Conservation (phyloP, 1,140 invertebrate genomes). For the Apis florea region DNA sequence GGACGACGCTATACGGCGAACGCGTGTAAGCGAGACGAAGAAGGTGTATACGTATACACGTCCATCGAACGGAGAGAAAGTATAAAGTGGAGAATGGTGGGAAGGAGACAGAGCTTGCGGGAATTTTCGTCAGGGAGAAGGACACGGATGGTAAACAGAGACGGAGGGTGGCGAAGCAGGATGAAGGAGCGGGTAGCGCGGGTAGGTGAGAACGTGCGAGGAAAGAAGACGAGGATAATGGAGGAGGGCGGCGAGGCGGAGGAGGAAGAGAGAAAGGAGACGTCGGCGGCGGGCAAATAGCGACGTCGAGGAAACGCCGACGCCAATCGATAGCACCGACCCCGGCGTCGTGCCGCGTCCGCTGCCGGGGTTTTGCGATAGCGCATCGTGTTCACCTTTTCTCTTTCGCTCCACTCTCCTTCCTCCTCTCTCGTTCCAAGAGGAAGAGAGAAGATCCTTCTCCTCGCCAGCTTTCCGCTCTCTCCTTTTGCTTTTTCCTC, state of each 20-base stretch:
- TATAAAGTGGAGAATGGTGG: neutral
- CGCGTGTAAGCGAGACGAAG: no score
- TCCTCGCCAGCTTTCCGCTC: constrained; percentile 26
- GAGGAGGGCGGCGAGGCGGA: constrained; percentile 5
- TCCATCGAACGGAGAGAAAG: neutral
- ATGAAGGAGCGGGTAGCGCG: constrained; percentile 17
- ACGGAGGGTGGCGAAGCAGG: neutral
- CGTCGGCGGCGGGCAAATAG: constrained; percentile 54
- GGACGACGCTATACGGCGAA: no score
- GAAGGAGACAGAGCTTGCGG: no score
- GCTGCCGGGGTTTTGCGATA: constrained; percentile 59
- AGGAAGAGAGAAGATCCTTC: neutral
- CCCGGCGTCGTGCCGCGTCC: constrained; percentile 62
- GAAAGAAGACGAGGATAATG: constrained; percentile 9
- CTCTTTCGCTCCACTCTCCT: neutral
- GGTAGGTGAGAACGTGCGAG: constrained; percentile 25
- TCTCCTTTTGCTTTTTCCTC: constrained; percentile 26
- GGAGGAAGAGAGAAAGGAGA: constrained; percentile 37
- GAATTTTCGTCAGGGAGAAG: no score
- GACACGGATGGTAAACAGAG: neutral
- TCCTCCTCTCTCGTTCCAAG: neutral
- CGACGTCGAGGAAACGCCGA: constrained; percentile 63
- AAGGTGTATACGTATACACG: no score
- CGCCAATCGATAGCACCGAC: constrained; percentile 69
- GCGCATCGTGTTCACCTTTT: constrained; percentile 48